Evolutionary conservation across 2,888 invertebrate genomes (phyloP).

Genomic region (Dasypogon diadema): DNA sequence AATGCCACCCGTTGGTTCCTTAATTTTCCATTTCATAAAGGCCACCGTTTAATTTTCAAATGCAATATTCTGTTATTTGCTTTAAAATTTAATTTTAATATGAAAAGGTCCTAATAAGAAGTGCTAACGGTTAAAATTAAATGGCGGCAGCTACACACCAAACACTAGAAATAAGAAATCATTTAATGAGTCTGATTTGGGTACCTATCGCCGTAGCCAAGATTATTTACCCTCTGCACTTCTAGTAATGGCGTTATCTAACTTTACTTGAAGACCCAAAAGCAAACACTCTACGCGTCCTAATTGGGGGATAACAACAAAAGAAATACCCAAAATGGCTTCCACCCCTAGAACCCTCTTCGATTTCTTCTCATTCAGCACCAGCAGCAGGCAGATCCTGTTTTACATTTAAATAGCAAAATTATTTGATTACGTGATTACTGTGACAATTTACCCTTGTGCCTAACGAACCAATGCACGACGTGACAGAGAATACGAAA

Average conservation of each 20-base stretch:
- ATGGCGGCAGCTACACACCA: background rate
- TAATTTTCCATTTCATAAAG: too few relatives aligned
- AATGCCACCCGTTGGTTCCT: too few relatives aligned
- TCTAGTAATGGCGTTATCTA: constrained; percentile 26
- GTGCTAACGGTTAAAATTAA: too few relatives aligned
- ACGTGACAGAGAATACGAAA: background rate
- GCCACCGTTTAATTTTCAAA: too few relatives aligned
- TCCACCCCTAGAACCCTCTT: constrained; percentile 47
- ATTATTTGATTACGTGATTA: constrained; percentile 56
- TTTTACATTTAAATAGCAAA: constrained; percentile 56
- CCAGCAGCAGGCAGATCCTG: constrained; percentile 27
- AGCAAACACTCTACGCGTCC: constrained; percentile 47
- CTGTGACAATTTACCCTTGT: constrained; percentile 41
- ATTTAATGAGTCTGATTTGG: too few relatives aligned
- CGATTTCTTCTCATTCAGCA: constrained; percentile 7
- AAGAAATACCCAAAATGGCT: constrained; percentile 54
- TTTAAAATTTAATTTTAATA: too few relatives aligned
- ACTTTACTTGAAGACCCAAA: constrained; percentile 44
- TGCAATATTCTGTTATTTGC: too few relatives aligned
- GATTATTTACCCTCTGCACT: background rate
- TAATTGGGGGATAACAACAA: constrained; percentile 49
- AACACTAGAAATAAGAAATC: background rate
- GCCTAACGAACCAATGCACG: constrained; percentile 44
- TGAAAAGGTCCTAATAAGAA: too few relatives aligned
- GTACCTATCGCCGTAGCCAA: too few relatives aligned